Conservation (phyloP, 2,113 vertebrate species). For the Percopsis transmontana region DNA sequence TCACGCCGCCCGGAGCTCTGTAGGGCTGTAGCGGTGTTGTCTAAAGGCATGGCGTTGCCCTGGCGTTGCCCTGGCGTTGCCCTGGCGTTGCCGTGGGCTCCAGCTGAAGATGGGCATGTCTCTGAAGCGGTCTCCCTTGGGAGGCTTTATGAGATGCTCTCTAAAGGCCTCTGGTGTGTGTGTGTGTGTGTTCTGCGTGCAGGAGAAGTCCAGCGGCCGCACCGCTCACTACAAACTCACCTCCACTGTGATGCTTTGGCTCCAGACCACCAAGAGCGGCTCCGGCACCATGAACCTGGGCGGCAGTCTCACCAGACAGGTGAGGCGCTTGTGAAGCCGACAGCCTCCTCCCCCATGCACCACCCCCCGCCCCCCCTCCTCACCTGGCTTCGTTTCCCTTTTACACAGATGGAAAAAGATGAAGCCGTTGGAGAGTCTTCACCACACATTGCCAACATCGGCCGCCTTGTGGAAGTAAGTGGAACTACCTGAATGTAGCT, state of each 20-base stretch:
- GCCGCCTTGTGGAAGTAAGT: constrained; percentile 95
- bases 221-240: constrained; percentile 99
- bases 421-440: constrained; percentile 94
- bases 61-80: too few relatives aligned
- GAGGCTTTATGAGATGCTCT: background rate
- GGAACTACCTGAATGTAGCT: background rate
- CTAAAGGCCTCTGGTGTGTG: background rate
- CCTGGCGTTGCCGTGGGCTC: too few relatives aligned
- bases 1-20: too few relatives aligned
- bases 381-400: background rate
- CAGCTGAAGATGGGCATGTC: background rate
- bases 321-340: constrained; percentile 57
- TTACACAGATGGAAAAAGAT: constrained; percentile 93
- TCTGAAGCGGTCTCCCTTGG: background rate
- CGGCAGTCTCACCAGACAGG: constrained; percentile 98
- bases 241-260: constrained; percentile 99
- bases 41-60: too few relatives aligned
- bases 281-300: constrained; percentile 99
- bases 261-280: constrained; percentile 96
- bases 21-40: too few relatives aligned
- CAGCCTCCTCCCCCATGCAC: background rate
- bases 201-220: constrained; percentile 99
- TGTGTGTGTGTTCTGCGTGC: constrained; percentile 16
- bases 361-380: background rate
- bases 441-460: constrained; percentile 98